Evolutionary conservation across 2,113 vertebrate species (phyloP).

Genomic region (Vulpes ferrilata): DNA sequence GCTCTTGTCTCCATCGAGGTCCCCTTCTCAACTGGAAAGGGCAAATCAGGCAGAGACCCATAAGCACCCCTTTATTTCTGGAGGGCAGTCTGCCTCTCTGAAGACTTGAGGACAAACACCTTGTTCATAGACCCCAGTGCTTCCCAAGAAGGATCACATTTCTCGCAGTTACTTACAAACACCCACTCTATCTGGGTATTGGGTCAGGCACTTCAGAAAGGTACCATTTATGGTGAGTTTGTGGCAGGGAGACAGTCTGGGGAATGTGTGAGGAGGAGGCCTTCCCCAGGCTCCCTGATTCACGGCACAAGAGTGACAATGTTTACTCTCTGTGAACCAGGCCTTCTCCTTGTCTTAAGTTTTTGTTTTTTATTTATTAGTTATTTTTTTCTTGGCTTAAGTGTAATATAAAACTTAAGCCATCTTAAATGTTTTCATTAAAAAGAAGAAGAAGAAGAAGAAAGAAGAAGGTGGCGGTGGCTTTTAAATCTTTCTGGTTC

Average conservation of each 20-base stretch:
- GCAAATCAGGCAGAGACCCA: not conserved
- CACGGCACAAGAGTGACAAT: not conserved
- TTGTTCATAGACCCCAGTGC: not conserved
- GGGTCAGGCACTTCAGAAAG: not conserved
- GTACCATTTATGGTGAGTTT: not conserved
- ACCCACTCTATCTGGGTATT: not conserved
- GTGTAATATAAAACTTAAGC: conserved; percentile 36
- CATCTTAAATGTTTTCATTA: not conserved
- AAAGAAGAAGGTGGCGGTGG: not conserved
- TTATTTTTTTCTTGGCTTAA: not conserved
- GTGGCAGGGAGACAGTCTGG: not conserved
- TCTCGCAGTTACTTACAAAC: not conserved
- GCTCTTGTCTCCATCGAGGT: not conserved
- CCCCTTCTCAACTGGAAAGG: not conserved
- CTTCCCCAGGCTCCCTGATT: not conserved
- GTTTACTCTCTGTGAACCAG: not conserved
- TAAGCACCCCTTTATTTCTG: not conserved
- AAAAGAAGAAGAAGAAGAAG: not conserved
- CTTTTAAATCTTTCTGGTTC: conserved; percentile 42
- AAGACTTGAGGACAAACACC: not conserved
- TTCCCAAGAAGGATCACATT: not conserved
- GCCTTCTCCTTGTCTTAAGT: not conserved
- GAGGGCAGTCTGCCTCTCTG: not conserved
- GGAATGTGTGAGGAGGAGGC: not conserved
- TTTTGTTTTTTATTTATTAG: not conserved